Conservation (phyloP, 2,888 invertebrate species). For the Archaeoteleia sp. region DNA sequence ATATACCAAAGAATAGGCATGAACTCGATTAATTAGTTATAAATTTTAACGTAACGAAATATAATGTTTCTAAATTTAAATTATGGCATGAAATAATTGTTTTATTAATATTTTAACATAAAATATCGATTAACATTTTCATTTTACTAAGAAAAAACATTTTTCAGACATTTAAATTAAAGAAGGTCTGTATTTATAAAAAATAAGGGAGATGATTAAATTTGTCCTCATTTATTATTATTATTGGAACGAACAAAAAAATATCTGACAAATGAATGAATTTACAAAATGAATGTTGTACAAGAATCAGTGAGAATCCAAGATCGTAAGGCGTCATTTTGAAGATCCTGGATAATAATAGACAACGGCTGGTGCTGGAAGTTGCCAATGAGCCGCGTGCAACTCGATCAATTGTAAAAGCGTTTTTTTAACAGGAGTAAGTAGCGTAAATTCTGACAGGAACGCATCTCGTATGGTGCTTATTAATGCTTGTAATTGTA, state of each 20-base stretch:
- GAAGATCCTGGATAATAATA: slow-evolving; percentile 86
- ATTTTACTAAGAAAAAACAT: too few species aligned
- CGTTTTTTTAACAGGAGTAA: slow-evolving; percentile 87
- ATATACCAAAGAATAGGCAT: too few species aligned
- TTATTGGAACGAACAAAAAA: slow-evolving; percentile 6
- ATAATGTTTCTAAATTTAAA: too few species aligned
- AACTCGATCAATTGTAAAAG: slow-evolving; percentile 92
- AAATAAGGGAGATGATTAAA: background rate
- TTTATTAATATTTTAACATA: too few species aligned
- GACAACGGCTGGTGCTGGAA: slow-evolving; percentile 91
- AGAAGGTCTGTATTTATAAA: too few species aligned
- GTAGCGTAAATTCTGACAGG: slow-evolving; percentile 83
- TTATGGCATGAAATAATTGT: too few species aligned
- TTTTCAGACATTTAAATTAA: too few species aligned
- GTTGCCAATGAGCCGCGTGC: slow-evolving; percentile 92
- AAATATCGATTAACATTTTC: too few species aligned
- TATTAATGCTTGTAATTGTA: slow-evolving; percentile 86
- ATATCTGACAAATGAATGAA: slow-evolving; percentile 11
- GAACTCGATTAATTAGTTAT: too few species aligned
- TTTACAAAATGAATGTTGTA: slow-evolving; percentile 35
- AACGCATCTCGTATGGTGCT: slow-evolving; percentile 90
- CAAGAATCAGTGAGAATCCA: background rate
- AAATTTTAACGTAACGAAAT: too few species aligned
- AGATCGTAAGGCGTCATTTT: slow-evolving; percentile 60
- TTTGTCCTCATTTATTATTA: slow-evolving; percentile 8